These are phyloP conservation scores for Glyphotaelius pellucidus DNA, from an alignment of 2,888 invertebrate genomes.

Conservation along the genomic window DNA sequence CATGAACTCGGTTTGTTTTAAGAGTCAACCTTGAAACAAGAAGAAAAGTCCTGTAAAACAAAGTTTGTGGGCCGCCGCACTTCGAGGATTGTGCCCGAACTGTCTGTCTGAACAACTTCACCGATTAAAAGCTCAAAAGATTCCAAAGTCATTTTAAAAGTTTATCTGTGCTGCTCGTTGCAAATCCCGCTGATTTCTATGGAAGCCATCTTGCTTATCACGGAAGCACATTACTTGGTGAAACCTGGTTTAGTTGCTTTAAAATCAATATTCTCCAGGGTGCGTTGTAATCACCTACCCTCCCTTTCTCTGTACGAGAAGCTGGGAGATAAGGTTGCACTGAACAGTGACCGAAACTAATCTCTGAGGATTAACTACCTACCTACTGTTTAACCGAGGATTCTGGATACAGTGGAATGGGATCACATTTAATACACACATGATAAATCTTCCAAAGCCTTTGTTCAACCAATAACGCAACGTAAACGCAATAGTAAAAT, in stretches of 20 bases:
- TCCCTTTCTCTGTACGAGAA: slow-evolving; percentile 2
- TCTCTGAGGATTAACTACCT: not conserved
- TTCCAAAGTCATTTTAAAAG: slow-evolving; percentile 81
- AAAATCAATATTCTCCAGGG: slow-evolving; percentile 74
- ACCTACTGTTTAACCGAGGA: not conserved
- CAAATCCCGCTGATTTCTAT: slow-evolving; percentile 53
- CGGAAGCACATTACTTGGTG: slow-evolving; percentile 75
- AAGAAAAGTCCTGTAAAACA: slow-evolving; percentile 81
- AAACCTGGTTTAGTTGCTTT: slow-evolving; percentile 77
- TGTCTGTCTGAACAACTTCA: slow-evolving; percentile 77
- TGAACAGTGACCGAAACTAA: slow-evolving; percentile 27
- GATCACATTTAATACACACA: not conserved
- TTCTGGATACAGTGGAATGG: not conserved
- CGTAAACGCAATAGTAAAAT: not conserved
- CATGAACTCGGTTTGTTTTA: slow-evolving; percentile 80
- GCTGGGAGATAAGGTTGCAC: slow-evolving; percentile 22
- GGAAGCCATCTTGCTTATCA: slow-evolving; percentile 72
- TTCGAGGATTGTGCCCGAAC: slow-evolving; percentile 80
- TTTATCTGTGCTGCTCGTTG: slow-evolving; percentile 76
- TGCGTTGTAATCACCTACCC: slow-evolving; percentile 60
- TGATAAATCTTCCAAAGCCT: not conserved
- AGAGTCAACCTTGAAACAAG: slow-evolving; percentile 81
- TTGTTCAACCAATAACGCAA: not conserved
- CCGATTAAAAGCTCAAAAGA: slow-evolving; percentile 81
- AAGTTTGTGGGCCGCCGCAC: slow-evolving; percentile 80